Evolutionary conservation across 1,140 invertebrate genomes (phyloP), one percentile per base, ranked within the genome.

Genomic region (Drosophila pallidifrons): DNA sequence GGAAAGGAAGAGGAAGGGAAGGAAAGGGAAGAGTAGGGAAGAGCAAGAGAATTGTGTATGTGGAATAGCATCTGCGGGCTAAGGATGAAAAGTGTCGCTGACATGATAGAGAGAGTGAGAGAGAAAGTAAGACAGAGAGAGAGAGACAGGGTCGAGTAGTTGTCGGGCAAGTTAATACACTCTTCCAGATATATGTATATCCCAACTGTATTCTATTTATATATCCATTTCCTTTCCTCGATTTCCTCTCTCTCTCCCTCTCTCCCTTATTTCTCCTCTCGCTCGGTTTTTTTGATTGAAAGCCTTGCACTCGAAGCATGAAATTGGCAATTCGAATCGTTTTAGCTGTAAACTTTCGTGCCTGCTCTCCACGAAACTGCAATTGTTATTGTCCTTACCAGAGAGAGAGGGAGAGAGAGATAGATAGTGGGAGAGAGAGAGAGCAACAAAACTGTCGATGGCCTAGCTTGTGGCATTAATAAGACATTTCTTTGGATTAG

Each of bases 281-380:
- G 54, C 58, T 52, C 38, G 75, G 20, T 0, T 25, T 25, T 25
- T 66, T 76, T 79, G 77, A 79, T 79, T 79, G 77, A 79, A 79
- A 72, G 73, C 63, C 61, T 51, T 82, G 79, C 72, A 79, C 77
- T 79, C 83, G 72, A 87, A 80, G 65, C 82, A 87, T 88, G 82
- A 87, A 87, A 87, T 87, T 88, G 82, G 58, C 82, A 82, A 88
- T 87, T 87, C 72, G 79, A 79, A 88, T 82, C 72, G 83, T 79
- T 82, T 87, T 86, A 87, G 82, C 70, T 87, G 71, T 88, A 76
- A 85, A 86, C 75, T 78, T 87, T 75, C 72, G 57, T 79, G 76
- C 67, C 77, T 61, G 55, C 35, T 41, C 10, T 32, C n/a, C 49
- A n/a, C 8, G 11, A 57, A 11, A 38, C 25, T 67, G 47, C 70